Percentiles rank a stretch among this genome's conserved stretches.
phyloP scores from a whole-genome alignment of 2,888 invertebrate genomes.

The Micoletzkya japonica region DNA sequence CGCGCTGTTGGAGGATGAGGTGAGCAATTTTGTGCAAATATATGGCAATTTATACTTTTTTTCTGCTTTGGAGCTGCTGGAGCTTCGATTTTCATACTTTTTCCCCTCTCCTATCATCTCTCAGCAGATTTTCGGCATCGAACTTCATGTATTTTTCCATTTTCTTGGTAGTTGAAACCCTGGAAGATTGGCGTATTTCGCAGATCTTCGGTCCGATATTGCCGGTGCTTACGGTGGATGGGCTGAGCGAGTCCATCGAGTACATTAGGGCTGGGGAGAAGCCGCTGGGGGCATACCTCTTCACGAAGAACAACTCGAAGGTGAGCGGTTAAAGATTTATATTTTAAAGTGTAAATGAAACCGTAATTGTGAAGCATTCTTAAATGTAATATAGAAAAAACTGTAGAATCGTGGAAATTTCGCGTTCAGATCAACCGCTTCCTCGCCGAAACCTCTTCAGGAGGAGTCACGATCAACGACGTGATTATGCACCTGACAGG shows the following conservation, averaged over 20 bases:
- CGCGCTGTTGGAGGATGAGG: slow-evolving; percentile 75
- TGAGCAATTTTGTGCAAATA: no score
- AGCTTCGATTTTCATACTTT: no score
- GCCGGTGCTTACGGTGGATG: slow-evolving; percentile 81
- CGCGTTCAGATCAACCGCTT: slow-evolving; percentile 25
- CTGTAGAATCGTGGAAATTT: neutral
- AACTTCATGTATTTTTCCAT: no score
- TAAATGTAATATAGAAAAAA: no score
- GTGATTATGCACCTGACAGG: slow-evolving; percentile 79
- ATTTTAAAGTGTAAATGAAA: no score
- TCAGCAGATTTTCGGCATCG: no score
- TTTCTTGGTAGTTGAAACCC: no score
- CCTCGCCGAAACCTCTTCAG: slow-evolving; percentile 72
- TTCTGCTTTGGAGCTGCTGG: no score
- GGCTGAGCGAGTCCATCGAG: slow-evolving; percentile 84
- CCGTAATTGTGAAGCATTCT: no score
- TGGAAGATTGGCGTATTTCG: slow-evolving; percentile 56
- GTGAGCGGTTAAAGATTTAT: slow-evolving; percentile 28
- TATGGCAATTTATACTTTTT: neutral
- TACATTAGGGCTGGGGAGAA: slow-evolving; percentile 80
- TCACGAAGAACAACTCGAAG: slow-evolving; percentile 69
- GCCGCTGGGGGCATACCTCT: slow-evolving; percentile 85
- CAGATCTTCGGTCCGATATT: slow-evolving; percentile 93
- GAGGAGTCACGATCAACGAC: slow-evolving; percentile 83
- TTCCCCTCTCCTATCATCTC: no score